Conservation (phyloP, 2,797 vertebrate genomes). For the Eupleurogrammus muticus region DNA sequence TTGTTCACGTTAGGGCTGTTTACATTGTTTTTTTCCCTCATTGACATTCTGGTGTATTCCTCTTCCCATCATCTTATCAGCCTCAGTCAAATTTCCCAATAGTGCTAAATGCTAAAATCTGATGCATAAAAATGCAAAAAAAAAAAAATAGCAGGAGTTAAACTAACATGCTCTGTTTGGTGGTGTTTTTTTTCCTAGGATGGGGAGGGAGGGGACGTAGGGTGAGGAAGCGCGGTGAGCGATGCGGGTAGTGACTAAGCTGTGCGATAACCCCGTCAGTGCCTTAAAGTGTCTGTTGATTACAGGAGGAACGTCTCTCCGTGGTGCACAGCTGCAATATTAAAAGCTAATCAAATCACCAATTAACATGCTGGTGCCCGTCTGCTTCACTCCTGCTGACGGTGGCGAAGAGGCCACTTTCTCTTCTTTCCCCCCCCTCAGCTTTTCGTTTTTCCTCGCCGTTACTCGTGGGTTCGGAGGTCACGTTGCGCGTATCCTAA, state of each 20-base stretch:
- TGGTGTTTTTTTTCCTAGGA: background rate
- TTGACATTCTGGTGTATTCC: constrained; percentile 7
- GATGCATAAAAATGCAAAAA: constrained; percentile 36
- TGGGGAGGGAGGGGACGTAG: background rate
- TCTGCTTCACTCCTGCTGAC: constrained; percentile 75
- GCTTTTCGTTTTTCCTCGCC: constrained; percentile 37
- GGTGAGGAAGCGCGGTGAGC: constrained; percentile 32
- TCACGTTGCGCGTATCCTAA: constrained; percentile 60
- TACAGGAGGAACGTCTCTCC: constrained; percentile 41
- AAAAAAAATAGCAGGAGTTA: constrained; percentile 42
- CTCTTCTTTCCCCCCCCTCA: constrained; percentile 22
- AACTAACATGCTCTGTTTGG: constrained; percentile 24
- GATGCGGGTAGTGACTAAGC: constrained; percentile 21
- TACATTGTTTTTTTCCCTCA: constrained; percentile 35
- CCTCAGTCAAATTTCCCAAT: background rate
- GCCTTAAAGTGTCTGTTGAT: constrained; percentile 39
- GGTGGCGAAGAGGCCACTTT: constrained; percentile 56
- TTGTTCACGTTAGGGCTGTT: constrained; percentile 34
- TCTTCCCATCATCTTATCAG: constrained; percentile 21
- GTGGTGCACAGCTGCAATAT: constrained; percentile 81
- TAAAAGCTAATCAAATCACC: constrained; percentile 82
- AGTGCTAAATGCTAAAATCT: constrained; percentile 26
- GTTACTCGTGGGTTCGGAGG: constrained; percentile 50
- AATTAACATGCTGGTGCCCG: constrained; percentile 79
- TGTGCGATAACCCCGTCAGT: constrained; percentile 7